Evolutionary conservation across 2,797 vertebrate genomes (phyloP).

Genomic region (Acrocephalus scirpaceus): DNA sequence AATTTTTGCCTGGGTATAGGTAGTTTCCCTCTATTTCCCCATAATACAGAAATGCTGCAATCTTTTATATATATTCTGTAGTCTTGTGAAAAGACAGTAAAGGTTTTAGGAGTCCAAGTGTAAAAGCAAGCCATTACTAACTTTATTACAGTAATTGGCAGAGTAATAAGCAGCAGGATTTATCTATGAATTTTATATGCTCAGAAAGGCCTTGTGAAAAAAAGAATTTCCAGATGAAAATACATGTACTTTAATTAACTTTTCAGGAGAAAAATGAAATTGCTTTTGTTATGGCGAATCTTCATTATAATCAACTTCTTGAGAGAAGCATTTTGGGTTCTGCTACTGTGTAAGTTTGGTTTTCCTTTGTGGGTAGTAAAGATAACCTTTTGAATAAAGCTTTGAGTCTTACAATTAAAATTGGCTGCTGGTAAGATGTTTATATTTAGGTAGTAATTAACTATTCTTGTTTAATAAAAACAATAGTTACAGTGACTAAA

Average conservation of each 20-base stretch:
- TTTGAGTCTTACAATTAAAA: slow-evolving; percentile 14
- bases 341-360: slow-evolving; percentile 78
- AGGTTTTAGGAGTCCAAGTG: background rate
- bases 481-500: background rate
- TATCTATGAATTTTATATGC: slow-evolving; percentile 43
- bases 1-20: background rate
- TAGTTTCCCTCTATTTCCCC: background rate
- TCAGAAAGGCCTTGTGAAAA: background rate
- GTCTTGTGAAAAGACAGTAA: background rate
- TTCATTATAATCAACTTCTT: slow-evolving; percentile 88
- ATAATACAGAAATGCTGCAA: background rate
- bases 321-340: slow-evolving; percentile 87
- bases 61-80: background rate
- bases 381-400: slow-evolving; percentile 25
- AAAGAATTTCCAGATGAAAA: slow-evolving; percentile 37
- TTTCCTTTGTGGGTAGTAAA: slow-evolving; percentile 20
- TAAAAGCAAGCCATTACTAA: slow-evolving; percentile 2
- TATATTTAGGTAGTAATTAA: background rate
- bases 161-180: slow-evolving; percentile 10
- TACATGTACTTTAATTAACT: slow-evolving; percentile 52
- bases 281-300: slow-evolving; percentile 85
- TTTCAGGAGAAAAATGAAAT: slow-evolving; percentile 78
- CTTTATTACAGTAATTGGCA: background rate
- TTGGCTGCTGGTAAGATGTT: background rate
- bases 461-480: background rate